Conservation (phyloP, 2,797 vertebrate species). For the Peromyscus nudipes region DNA sequence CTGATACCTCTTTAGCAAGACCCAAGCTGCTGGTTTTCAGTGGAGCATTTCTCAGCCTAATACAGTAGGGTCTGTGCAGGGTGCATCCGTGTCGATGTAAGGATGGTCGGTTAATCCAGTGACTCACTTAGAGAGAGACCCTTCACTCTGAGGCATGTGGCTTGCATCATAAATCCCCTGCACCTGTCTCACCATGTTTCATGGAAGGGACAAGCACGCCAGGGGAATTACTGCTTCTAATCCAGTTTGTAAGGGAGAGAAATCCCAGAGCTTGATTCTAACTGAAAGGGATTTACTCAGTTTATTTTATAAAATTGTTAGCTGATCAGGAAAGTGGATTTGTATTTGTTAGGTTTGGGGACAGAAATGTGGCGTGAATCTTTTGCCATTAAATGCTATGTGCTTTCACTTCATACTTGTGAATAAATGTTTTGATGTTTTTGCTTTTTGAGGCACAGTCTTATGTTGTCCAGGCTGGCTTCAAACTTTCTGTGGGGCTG, state of each 20-base stretch:
- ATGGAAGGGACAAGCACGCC: neutral
- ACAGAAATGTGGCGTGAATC: slow-evolving; percentile 36
- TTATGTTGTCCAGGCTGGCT: neutral
- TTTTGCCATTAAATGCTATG: slow-evolving; percentile 54
- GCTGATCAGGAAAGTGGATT: slow-evolving; percentile 51
- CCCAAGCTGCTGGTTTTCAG: slow-evolving; percentile 14
- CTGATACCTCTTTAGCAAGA: neutral
- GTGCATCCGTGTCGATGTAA: neutral
- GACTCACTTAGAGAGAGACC: slow-evolving; percentile 49
- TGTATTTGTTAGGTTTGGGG: slow-evolving; percentile 54
- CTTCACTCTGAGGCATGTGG: neutral
- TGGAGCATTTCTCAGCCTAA: neutral
- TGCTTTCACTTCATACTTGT: slow-evolving; percentile 41
- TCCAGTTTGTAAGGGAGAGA: neutral
- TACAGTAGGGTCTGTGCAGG: neutral
- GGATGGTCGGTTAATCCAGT: neutral
- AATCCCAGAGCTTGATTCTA: neutral
- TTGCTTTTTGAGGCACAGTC: neutral
- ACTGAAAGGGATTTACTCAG: slow-evolving; percentile 11
- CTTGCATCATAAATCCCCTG: neutral
- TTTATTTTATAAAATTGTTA: slow-evolving; percentile 60
- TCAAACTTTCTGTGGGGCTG: neutral
- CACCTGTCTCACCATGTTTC: neutral
- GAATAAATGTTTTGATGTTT: neutral
- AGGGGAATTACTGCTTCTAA: slow-evolving; percentile 5